Evolutionary conservation across 1,140 invertebrate species (phyloP).

Genomic region (Chrysopa pallens): DNA sequence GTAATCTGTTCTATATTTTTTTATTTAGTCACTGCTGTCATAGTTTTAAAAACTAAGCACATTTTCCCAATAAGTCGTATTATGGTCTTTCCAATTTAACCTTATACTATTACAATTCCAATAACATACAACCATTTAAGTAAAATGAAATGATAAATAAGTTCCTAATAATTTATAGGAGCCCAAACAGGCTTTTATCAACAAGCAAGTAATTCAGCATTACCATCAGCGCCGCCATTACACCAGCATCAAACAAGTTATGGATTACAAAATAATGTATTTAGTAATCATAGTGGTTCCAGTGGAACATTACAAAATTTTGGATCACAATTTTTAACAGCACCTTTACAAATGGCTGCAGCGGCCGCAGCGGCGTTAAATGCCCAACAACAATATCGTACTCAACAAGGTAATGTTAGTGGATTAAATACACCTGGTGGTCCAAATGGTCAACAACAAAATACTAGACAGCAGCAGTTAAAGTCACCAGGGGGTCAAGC

Average conservation of each 20-base stretch:
- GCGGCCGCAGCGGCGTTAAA: constrained; percentile 13
- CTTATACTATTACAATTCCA: too few species aligned
- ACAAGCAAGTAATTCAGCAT: constrained; percentile 17
- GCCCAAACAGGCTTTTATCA: constrained; percentile 21
- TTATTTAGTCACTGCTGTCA: too few species aligned
- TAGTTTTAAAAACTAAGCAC: too few species aligned
- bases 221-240: constrained; percentile 14
- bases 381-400: constrained; percentile 12
- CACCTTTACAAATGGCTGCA: constrained; percentile 9
- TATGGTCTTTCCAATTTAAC: too few species aligned
- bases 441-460: constrained; percentile 4
- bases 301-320: constrained; percentile 16
- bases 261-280: constrained; percentile 19
- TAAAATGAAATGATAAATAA: too few species aligned
- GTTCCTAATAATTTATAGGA: constrained; percentile 5
- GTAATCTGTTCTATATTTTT: too few species aligned
- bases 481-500: constrained; percentile 17
- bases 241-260: constrained; percentile 19
- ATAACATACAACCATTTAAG: constrained; percentile 1
- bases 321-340: constrained; percentile 5
- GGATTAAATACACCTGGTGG: constrained; percentile 3
- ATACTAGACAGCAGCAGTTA: constrained; percentile 16
- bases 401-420: constrained; percentile 7
- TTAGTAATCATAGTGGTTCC: constrained; percentile 18
- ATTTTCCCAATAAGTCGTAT: too few species aligned